These are phyloP conservation scores for Alcedo quadribrachys DNA, from an alignment of 2,797 vertebrate genomes.

Conservation along the genomic window DNA sequence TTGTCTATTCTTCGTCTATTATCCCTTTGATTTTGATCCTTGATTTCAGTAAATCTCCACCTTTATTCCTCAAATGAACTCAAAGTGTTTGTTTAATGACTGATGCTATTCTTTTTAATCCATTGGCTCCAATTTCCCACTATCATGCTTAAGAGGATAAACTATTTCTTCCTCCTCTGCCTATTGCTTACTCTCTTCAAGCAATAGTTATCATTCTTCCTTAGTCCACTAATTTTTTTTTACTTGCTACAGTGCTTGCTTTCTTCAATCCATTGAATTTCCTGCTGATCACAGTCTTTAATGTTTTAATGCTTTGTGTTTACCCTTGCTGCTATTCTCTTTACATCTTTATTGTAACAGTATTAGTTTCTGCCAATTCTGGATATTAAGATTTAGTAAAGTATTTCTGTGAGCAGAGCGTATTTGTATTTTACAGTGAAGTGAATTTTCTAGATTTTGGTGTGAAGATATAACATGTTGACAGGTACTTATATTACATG, in stretches of 20 bases:
- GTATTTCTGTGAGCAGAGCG: background rate
- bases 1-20: background rate
- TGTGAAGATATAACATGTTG: slow-evolving; percentile 21
- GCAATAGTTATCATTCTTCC: slow-evolving; percentile 1
- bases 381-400: slow-evolving; percentile 44
- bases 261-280: slow-evolving; percentile 15
- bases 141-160: slow-evolving; percentile 15
- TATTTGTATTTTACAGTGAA: slow-evolving; percentile 26
- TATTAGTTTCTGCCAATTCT: slow-evolving; percentile 13
- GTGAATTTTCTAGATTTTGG: slow-evolving; percentile 16
- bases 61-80: background rate
- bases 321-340: background rate
- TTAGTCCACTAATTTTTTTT: slow-evolving; percentile 27
- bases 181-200: background rate
- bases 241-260: background rate
- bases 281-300: background rate
- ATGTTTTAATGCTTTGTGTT: slow-evolving; percentile 35
- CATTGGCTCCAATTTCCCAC: background rate
- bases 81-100: background rate
- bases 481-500: slow-evolving; percentile 46
- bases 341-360: slow-evolving; percentile 24
- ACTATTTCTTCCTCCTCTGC: background rate
- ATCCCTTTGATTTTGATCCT: background rate
- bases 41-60: slow-evolving; percentile 22
- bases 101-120: slow-evolving; percentile 19